These are phyloP conservation scores for Spilarctia lutea DNA, from an alignment of 2,888 invertebrate species.

Conservation along the genomic window DNA sequence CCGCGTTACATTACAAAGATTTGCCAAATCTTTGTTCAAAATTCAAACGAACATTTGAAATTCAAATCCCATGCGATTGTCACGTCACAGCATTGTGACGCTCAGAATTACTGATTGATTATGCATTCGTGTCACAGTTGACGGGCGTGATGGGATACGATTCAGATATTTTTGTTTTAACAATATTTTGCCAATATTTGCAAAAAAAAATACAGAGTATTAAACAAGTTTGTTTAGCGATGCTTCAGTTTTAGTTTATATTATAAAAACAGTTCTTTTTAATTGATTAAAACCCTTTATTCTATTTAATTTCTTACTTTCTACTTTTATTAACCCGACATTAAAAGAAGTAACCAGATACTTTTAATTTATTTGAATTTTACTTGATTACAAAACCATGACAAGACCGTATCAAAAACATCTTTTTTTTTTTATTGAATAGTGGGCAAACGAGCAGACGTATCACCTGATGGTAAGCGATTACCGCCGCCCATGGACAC, in stretches of 20 bases:
- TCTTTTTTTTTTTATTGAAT: no score
- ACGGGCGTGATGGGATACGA: slow-evolving; percentile 67
- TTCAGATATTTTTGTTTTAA: slow-evolving; percentile 38
- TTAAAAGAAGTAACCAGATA: no score
- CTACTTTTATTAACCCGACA: background rate
- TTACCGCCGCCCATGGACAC: no score
- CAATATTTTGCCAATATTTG: slow-evolving; percentile 7
- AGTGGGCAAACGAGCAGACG: no score
- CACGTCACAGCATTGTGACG: slow-evolving; percentile 72
- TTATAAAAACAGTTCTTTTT: background rate
- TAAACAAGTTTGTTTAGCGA: background rate
- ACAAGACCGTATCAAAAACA: no score
- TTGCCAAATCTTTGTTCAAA: slow-evolving; percentile 74
- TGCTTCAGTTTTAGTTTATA: background rate
- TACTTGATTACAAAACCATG: no score
- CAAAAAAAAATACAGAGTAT: background rate
- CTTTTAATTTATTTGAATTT: no score
- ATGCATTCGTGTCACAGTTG: slow-evolving; percentile 81
- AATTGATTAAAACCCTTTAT: background rate
- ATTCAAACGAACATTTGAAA: slow-evolving; percentile 66
- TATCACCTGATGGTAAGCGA: no score
- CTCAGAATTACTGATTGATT: slow-evolving; percentile 84
- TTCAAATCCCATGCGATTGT: slow-evolving; percentile 78
- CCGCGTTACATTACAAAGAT: slow-evolving; percentile 12
- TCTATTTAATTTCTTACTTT: background rate